Percentiles rank a stretch among this genome's conserved stretches.
Conservation (phyloP, 2,888 invertebrate species). For the Amblyjoppa proteus region DNA sequence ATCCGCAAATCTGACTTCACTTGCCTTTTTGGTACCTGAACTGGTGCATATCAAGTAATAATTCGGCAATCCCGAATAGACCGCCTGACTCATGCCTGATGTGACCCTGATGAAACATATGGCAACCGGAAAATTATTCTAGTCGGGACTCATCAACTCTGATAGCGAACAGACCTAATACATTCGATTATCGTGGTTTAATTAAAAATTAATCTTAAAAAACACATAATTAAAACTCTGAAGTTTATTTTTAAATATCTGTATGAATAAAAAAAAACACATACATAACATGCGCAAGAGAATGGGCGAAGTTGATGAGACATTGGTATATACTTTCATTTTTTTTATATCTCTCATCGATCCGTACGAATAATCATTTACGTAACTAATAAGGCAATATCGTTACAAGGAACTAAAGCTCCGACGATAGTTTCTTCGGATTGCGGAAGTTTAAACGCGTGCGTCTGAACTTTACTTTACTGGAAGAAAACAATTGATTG, state of each 20-base stretch:
- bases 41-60: too few relatives aligned
- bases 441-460: conserved; percentile 40
- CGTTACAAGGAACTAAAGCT: conserved; percentile 74
- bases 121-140: too few relatives aligned
- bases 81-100: too few relatives aligned
- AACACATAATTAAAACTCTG: conserved; percentile 63
- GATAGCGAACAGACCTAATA: not conserved
- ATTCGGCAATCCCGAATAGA: too few relatives aligned
- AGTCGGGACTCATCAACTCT: too few relatives aligned
- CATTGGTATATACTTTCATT: conserved; percentile 33
- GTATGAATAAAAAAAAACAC: conserved; percentile 83
- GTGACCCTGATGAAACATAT: too few relatives aligned
- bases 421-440: conserved; percentile 55
- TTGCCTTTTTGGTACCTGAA: too few relatives aligned
- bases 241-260: conserved; percentile 83
- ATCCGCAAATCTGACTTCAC: too few relatives aligned
- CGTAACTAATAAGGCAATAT: conserved; percentile 73
- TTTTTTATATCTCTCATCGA: conserved; percentile 58
- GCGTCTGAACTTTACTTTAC: conserved; percentile 20
- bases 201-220: not conserved
- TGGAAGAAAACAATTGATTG: conserved; percentile 36
- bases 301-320: conserved; percentile 67
- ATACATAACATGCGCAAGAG: conserved; percentile 82
- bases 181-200: not conserved
- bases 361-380: conserved; percentile 67